phyloP scores from a whole-genome alignment of 2,888 invertebrate species.

The Digitonthophagus gazella region DNA sequence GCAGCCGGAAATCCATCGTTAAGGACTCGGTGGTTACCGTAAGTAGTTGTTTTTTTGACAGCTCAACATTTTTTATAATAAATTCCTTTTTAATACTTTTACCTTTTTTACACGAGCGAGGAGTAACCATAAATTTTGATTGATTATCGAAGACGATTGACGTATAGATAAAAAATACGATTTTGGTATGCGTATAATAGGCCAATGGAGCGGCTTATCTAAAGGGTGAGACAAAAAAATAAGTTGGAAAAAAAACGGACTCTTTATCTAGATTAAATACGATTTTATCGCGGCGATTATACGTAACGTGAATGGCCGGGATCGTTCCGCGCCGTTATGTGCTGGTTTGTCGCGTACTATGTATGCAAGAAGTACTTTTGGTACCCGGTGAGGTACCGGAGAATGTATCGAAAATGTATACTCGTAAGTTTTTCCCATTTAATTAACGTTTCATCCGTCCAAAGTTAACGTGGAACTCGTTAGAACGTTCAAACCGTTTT shows the following conservation, averaged over 20 bases:
- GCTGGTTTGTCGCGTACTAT: constrained; percentile 46
- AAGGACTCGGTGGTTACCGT: constrained; percentile 88
- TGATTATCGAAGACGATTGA: constrained; percentile 2
- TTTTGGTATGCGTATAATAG: background rate
- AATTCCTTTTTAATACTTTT: background rate
- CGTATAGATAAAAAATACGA: background rate
- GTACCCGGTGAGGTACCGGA: constrained; percentile 43
- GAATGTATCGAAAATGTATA: constrained; percentile 36
- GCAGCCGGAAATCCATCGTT: constrained; percentile 81
- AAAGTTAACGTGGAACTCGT: background rate
- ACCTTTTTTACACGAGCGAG: too few species aligned
- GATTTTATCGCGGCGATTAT: constrained; percentile 20
- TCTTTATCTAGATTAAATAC: constrained; percentile 19
- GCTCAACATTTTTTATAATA: constrained; percentile 13
- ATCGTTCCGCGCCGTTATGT: constrained; percentile 35
- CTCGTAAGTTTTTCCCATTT: constrained; percentile 40
- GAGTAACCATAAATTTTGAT: background rate
- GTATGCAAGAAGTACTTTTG: constrained; percentile 46
- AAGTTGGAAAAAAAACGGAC: background rate
- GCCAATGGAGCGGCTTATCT: constrained; percentile 12
- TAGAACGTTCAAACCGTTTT: too few species aligned
- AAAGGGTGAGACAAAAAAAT: background rate
- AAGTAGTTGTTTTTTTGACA: constrained; percentile 52
- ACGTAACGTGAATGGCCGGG: constrained; percentile 23
- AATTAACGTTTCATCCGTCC: background rate